Evolutionary conservation across 1,140 invertebrate genomes (phyloP).

Genomic region (Leguminivora glycinivorella): DNA sequence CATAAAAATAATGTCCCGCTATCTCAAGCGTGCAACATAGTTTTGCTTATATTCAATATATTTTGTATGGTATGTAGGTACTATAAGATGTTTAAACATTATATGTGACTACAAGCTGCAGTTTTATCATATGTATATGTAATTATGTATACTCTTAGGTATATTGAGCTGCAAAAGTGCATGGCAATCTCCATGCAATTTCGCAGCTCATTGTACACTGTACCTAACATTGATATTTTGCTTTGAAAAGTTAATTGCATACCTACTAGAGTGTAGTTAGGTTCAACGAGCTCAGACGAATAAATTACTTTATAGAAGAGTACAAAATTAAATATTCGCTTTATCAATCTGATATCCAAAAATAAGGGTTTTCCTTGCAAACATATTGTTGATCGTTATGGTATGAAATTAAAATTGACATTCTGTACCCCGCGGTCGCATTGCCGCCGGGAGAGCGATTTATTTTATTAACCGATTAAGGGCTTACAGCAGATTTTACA

Average conservation of each 20-base stretch:
- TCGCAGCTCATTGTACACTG: no score
- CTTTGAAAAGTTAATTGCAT: no score
- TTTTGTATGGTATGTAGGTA: background rate
- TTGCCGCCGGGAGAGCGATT: constrained; percentile 50
- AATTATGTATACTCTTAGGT: no score
- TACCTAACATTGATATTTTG: no score
- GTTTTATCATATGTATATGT: no score
- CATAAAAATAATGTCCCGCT: background rate
- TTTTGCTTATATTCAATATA: background rate
- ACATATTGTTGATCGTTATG: constrained; percentile 52
- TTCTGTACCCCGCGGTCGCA: constrained; percentile 43
- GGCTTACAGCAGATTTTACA: constrained; percentile 56
- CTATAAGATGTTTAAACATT: no score
- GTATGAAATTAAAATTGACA: constrained; percentile 69
- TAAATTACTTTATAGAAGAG: background rate
- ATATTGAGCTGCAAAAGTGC: no score
- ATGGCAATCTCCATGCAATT: no score
- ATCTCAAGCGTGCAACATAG: background rate
- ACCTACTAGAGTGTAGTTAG: no score
- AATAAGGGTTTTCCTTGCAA: constrained; percentile 30
- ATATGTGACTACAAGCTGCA: no score
- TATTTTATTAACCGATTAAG: constrained; percentile 70
- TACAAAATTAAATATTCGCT: no score
- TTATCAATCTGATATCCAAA: background rate
- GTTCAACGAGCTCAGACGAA: background rate